These are phyloP conservation scores for Variabilichromis moorii DNA, from an alignment of 2,113 vertebrate genomes.

Conservation along the genomic window DNA sequence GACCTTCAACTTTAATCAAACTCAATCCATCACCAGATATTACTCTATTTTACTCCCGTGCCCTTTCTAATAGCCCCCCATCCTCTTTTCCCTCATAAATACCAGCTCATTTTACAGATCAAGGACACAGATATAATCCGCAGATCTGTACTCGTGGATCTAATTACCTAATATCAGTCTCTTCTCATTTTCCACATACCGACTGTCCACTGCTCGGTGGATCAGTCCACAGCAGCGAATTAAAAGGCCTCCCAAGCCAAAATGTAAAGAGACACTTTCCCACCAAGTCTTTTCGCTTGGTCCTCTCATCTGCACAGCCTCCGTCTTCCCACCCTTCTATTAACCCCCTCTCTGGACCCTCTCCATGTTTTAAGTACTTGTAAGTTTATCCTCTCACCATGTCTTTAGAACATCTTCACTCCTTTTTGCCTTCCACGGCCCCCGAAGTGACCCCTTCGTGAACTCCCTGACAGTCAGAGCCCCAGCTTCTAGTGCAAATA, in stretches of 20 bases:
- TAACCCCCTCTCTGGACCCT: not conserved
- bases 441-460: not conserved
- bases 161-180: not conserved
- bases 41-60: not conserved
- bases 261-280: conserved; percentile 35
- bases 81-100: not conserved
- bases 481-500: not conserved
- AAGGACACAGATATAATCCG: not conserved
- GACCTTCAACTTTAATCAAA: not conserved
- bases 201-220: not conserved
- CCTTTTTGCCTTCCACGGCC: not conserved
- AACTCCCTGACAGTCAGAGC: not conserved
- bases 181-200: not conserved
- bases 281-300: not conserved
- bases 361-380: not conserved
- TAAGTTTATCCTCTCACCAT: not conserved
- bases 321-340: not conserved
- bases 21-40: not conserved
- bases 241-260: not conserved
- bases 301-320: not conserved
- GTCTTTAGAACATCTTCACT: not conserved
- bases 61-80: not conserved
- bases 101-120: not conserved
- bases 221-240: not conserved
- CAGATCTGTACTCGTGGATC: not conserved